Base-by-base conservation (phyloP, 2,888 invertebrate species). In the Venusia cambrica region DNA sequence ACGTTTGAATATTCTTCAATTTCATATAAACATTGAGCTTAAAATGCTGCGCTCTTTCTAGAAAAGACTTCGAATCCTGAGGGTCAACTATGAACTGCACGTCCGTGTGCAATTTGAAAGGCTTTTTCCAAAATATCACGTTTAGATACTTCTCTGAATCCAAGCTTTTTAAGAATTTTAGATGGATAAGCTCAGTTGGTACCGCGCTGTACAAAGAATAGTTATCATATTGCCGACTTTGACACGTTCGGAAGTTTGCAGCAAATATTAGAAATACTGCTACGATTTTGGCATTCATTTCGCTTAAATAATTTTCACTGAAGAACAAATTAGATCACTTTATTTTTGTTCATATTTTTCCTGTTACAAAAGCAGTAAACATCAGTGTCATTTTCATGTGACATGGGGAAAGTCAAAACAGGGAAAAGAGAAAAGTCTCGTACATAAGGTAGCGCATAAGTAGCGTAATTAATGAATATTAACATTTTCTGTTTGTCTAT, bases 81-180 rank as follows among this genome's bases (percentile, higher is more conserved):
- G 70, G 66, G 16, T 54, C 60, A 0, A 83, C 69, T 1, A 83
- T 43, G 4, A 80, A 48, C 17, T 80, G 75, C 0, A 73, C 62
- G 18, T 66, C 56, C 6, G 62, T 52, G 30, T 53, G 57, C 13
- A 83, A 32, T 32, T 69, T 77, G 1, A 46, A 45, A 0, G 81
- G 78, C 8, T 52, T 65, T 16, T 56, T 67, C 77, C 77, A 79
- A 42, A 75, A 83, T 0, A 61, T 34, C 2, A 75, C 38, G 17
- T 81, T 59, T 0, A 80, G 51, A 11, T 79, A 78, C 37, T 65
- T 76, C 17, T 66, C 51, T 0, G 33, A 34, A 1, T 65, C 64
- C 10, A 81, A 38, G 39, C 69, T 73, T 28, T 68, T 62, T 3
- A 84, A 44, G 35, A 80, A 81, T 5, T 58, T 62, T 41, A 80